Evolutionary conservation across 2,797 vertebrate species (phyloP), one percentile per base, ranked within the genome.

Genomic region (Brachyrhaphis roseni): DNA sequence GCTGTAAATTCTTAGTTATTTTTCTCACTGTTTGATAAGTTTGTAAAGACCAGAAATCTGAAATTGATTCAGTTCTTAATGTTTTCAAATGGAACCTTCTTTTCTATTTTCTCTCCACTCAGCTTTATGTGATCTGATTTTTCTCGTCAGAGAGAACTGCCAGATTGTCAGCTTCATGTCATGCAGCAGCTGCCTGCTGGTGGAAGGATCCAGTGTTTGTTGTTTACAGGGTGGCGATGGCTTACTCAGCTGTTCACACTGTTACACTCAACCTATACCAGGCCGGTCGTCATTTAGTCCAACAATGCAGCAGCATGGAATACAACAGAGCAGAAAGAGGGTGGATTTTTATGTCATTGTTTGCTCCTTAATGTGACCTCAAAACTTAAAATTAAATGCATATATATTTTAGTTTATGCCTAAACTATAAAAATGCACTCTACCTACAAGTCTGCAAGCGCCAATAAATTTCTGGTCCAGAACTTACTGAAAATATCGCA

Each of bases 181-280:
- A 53, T 75, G 76, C 81, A 78, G 72, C 84, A 43, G 72, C 49
- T 57, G 20, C 80, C 74, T 78, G 72, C 76, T 53, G 62, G 75
- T 90, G 80, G 93, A 94, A 93, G 78, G 82, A 62, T 93, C 93
- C 82, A 93, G 91, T 80, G 79, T 91, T 83, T 82, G 79, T 90
- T 89, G 83, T 84, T 88, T 87, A 80, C 80, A 76, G 68, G 39
- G 77, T 74, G 26, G 83, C 53, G 79, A 85, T 71, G 78, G 84
- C 89, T 90, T 88, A 85, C 81, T 95, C 94, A 94, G 93, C 94
- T 86, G 82, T 91, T 84, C 80, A 47, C 31, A 77, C 70, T 72
- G 12, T 36, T 43, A 46, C 82, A 55, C 77, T 83, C 74, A 80
- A 81, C 82, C 45, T 53, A 72, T 76, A 77, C 79, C 66, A 62